Base-by-base conservation (phyloP, 2,113 vertebrate genomes). In the Peromyscus maniculatus region DNA sequence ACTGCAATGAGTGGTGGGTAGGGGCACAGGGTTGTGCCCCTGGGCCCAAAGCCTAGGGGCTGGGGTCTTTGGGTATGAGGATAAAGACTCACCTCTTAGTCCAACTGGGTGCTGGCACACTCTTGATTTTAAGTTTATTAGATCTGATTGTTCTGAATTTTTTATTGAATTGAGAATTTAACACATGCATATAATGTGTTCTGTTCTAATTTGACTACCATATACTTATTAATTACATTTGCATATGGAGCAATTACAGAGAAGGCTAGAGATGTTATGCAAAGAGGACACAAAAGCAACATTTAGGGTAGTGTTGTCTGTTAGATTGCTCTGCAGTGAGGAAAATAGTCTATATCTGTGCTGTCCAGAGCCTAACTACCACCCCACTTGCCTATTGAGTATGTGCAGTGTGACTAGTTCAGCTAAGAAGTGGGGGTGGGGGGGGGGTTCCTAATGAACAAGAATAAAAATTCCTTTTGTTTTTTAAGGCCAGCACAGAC, bases 91-190 rank as follows among this genome's bases (percentile, higher is more conserved):
- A 52, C 49, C 49, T 52, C 49, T 52, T 52, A 52, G 49, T 52
- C 49, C 49, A 52, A 52, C 8, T 7, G 49, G 49, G 49, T 52
- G 49, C 49, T 52, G 49, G 49, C 8, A 7, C 1, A 7, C 9
- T 52, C 49, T 52, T 86, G 17, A 66, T 94, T 89, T 96, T 92
- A 90, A 39, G 94, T 92, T 83, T 90, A 82, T 92, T 87, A 90
- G 24, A 92, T 83, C 64, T 90, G 1, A 69, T 89, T 83, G 1
- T 87, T 96, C 62, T 67, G 86, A 49, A 31, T 87, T 89, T 52
- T 89, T 52, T 87, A 36, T 22, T 49, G 10, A 43, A 43, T 49
- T 69, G 39, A 67, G 43, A 87, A 49, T 69, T 49, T 49, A 49
- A 33, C 31, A 69, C 24, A 67, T 87, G 4, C 16, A 49, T 67